Conservation (phyloP, 2,888 invertebrate genomes). For the Cyclophora punctaria region DNA sequence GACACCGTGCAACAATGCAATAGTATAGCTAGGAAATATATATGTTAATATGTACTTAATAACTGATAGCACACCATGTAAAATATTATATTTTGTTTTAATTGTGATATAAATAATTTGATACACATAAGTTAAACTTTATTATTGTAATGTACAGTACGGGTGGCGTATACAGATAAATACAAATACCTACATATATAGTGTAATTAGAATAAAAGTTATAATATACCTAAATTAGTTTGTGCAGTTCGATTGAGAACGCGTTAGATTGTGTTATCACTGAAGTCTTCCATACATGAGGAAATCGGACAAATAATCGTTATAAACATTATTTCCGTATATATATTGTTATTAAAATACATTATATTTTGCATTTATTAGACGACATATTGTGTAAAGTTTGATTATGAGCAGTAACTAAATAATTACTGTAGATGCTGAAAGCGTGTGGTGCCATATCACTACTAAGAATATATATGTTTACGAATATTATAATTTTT, state of each 20-base stretch:
- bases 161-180: constrained; percentile 36
- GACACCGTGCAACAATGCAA: constrained; percentile 40
- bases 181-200: constrained; percentile 6
- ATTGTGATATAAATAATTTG: constrained; percentile 65
- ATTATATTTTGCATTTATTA: constrained; percentile 4
- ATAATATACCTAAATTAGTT: constrained; percentile 15
- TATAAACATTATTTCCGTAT: constrained; percentile 17
- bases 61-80: constrained; percentile 37
- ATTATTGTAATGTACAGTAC: constrained; percentile 39
- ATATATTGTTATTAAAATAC: constrained; percentile 14
- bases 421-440: constrained; percentile 55
- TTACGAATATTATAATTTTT: constrained; percentile 40
- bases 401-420: constrained; percentile 34
- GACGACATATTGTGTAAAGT: constrained; percentile 11
- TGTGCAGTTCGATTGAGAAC: constrained; percentile 19
- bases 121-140: constrained; percentile 36
- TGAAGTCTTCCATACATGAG: constrained; percentile 50
- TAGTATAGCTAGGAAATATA: constrained; percentile 37
- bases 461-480: constrained; percentile 39
- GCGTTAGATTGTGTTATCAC: constrained; percentile 34
- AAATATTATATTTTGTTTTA: constrained; percentile 37
- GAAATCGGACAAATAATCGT: constrained; percentile 21
- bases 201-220: constrained; percentile 4
- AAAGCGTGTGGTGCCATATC: constrained; percentile 73
- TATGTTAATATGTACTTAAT: constrained; percentile 58